These are phyloP conservation scores for Antitype chi DNA, from an alignment of 2,888 invertebrate species.

Conservation along the genomic window DNA sequence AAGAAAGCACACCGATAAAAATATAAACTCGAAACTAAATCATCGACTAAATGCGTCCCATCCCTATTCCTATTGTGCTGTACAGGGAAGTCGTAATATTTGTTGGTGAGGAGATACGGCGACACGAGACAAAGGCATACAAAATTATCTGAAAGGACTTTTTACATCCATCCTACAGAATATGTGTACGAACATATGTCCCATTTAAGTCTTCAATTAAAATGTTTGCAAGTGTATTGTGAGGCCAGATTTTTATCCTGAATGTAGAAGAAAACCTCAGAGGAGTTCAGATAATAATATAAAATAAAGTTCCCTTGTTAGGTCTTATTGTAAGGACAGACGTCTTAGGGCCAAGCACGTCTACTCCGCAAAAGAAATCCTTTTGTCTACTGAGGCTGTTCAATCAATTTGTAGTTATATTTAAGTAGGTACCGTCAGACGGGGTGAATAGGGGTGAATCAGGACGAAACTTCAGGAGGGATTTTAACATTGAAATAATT, in stretches of 20 bases:
- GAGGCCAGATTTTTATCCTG: no score
- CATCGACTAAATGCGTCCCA: conserved; percentile 29
- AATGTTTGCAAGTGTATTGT: conserved; percentile 14
- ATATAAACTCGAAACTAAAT: conserved; percentile 12
- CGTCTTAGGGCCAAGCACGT: not conserved
- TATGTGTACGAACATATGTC: conserved; percentile 10
- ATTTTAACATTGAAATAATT: no score
- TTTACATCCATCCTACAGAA: conserved; percentile 21
- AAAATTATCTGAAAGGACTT: conserved; percentile 41
- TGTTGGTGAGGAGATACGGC: conserved; percentile 36
- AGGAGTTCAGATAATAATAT: conserved; percentile 7
- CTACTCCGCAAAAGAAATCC: not conserved
- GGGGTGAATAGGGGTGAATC: no score
- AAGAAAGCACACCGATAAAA: conserved; percentile 7
- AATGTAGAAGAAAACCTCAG: not conserved
- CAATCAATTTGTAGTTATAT: not conserved
- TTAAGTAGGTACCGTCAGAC: no score
- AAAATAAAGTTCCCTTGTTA: not conserved
- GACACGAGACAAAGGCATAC: conserved; percentile 52
- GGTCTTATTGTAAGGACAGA: not conserved
- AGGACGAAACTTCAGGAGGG: no score
- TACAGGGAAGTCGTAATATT: conserved; percentile 63
- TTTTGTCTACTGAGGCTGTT: not conserved
- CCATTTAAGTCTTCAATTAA: conserved; percentile 33
- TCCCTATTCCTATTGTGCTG: conserved; percentile 55